Percentiles rank a stretch among this genome's conserved stretches.
phyloP scores from a whole-genome alignment of 2,113 vertebrate species.

The Bagarius yarrelli region DNA sequence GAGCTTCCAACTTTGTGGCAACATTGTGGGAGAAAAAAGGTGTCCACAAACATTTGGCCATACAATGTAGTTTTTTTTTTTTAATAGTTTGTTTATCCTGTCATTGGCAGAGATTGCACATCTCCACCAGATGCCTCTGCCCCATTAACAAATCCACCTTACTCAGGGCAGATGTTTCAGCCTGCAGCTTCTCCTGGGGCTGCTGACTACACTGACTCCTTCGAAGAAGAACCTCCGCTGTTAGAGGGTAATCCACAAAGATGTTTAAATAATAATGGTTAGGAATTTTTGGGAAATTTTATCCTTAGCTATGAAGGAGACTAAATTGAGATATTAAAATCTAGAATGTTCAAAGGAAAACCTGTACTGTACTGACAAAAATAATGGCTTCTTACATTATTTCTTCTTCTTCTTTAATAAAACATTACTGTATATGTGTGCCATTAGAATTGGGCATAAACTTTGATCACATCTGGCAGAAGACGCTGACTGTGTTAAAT shows the following conservation, averaged over 20 bases:
- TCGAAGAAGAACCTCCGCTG: slow-evolving; percentile 82
- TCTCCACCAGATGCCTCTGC: slow-evolving; percentile 26
- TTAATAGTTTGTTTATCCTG: background rate
- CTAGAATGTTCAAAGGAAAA: background rate
- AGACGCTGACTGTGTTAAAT: slow-evolving; percentile 86
- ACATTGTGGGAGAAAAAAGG: too few relatives aligned
- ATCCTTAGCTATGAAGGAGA: background rate
- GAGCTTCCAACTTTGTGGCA: too few relatives aligned
- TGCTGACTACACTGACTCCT: slow-evolving; percentile 58
- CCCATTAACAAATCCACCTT: slow-evolving; percentile 48
- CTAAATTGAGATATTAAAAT: background rate
- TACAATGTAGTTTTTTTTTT: background rate
- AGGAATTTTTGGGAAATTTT: background rate
- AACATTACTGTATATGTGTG: background rate
- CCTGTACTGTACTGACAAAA: too few relatives aligned
- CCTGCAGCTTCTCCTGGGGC: slow-evolving; percentile 48
- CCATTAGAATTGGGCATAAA: slow-evolving; percentile 85
- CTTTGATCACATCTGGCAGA: slow-evolving; percentile 89
- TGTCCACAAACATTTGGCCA: too few relatives aligned
- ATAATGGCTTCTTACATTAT: too few relatives aligned
- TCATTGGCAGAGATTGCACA: slow-evolving; percentile 32
- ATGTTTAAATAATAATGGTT: background rate
- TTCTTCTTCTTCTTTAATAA: background rate
- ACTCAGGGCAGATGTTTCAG: slow-evolving; percentile 72
- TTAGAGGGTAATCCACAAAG: slow-evolving; percentile 74